These are phyloP conservation scores for Charanyca ferruginea DNA, from an alignment of 2,888 invertebrate genomes.

Conservation along the genomic window DNA sequence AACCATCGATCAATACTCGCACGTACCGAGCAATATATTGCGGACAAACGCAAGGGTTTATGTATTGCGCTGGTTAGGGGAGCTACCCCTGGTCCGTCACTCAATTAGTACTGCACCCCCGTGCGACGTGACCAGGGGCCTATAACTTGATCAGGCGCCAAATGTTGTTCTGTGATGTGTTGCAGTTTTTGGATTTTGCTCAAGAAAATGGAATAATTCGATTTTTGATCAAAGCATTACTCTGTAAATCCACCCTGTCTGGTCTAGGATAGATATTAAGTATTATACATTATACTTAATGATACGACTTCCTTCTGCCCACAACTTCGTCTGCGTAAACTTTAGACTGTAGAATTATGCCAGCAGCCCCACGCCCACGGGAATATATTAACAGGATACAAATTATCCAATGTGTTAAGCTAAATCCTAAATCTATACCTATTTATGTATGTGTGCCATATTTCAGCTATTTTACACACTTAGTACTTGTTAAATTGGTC, in stretches of 20 bases:
- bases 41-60: slow-evolving; percentile 55
- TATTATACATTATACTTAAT: too few relatives aligned
- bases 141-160: slow-evolving; percentile 10
- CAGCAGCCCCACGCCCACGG: too few relatives aligned
- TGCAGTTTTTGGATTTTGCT: not conserved
- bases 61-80: slow-evolving; percentile 57
- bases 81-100: slow-evolving; percentile 21
- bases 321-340: too few relatives aligned
- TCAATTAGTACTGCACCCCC: slow-evolving; percentile 57
- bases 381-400: too few relatives aligned
- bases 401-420: too few relatives aligned
- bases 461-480: too few relatives aligned
- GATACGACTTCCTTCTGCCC: too few relatives aligned
- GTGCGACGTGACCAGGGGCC: slow-evolving; percentile 42
- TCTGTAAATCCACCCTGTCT: not conserved
- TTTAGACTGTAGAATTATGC: too few relatives aligned
- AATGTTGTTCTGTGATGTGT: not conserved
- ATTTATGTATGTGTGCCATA: too few relatives aligned
- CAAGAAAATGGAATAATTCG: not conserved
- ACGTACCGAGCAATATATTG: slow-evolving; percentile 28
- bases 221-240: not conserved
- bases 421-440: too few relatives aligned
- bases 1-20: slow-evolving; percentile 36
- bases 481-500: too few relatives aligned
- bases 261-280: too few relatives aligned